Evolutionary conservation across 2,797 vertebrate species (phyloP).

Genomic region (Limnodromus scolopaceus): DNA sequence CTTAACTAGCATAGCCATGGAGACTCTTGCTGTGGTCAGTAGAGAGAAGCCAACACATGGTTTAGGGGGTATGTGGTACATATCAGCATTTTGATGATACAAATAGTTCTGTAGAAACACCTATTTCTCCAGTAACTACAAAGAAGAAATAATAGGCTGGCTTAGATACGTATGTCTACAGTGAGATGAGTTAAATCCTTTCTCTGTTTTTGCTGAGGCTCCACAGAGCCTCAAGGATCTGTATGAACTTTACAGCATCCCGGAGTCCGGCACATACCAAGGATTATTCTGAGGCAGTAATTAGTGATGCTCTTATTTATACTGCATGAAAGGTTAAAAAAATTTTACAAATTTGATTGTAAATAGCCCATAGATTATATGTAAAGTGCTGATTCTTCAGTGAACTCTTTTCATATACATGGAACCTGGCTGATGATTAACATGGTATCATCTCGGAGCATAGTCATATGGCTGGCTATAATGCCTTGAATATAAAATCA

Average conservation of each 20-base stretch:
- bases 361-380: background rate
- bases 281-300: background rate
- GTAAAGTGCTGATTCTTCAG: background rate
- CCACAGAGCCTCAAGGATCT: background rate
- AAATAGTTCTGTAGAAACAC: background rate
- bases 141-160: background rate
- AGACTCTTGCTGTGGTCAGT: background rate
- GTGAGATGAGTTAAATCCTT: background rate
- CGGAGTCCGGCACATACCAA: background rate
- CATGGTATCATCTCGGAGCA: background rate
- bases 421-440: background rate
- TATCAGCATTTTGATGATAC: background rate
- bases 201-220: background rate
- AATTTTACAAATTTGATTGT: background rate
- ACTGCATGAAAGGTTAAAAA: background rate
- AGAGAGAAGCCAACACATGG: background rate
- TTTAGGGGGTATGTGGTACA: background rate
- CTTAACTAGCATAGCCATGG: background rate
- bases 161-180: background rate
- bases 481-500: background rate
- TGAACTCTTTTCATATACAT: background rate
- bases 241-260: background rate
- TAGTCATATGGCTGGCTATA: background rate
- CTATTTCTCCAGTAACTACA: background rate
- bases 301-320: background rate